phyloP scores from a whole-genome alignment of 2,888 invertebrate species.

The Diarsia brunnea region DNA sequence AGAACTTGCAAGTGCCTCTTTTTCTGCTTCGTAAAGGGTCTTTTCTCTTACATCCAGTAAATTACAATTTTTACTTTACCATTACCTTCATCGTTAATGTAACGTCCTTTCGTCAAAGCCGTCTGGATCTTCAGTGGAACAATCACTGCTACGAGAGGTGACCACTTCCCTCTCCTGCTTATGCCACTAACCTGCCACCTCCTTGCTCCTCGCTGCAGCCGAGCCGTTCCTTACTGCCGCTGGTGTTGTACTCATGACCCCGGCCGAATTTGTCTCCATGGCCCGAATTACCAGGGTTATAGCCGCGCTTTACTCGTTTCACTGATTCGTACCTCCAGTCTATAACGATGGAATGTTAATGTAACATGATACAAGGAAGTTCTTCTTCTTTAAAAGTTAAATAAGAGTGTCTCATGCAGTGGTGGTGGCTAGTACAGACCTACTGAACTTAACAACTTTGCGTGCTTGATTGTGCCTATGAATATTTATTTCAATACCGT shows the following conservation, averaged over 20 bases:
- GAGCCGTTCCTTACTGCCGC: constrained; percentile 71
- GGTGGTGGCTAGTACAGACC: background rate
- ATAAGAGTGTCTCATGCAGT: background rate
- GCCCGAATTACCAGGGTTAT: constrained; percentile 69
- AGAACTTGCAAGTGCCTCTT: no score
- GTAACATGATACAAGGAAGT: background rate
- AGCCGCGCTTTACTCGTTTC: constrained; percentile 73
- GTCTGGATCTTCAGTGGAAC: background rate
- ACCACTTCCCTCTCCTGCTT: background rate
- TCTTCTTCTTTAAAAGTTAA: background rate
- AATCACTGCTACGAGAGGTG: background rate
- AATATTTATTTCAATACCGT: background rate
- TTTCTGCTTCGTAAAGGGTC: no score
- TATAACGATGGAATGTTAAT: background rate
- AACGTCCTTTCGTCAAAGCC: no score
- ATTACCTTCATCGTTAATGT: no score
- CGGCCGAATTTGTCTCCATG: constrained; percentile 67
- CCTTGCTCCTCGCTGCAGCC: constrained; percentile 68
- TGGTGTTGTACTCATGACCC: constrained; percentile 76
- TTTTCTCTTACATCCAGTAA: no score
- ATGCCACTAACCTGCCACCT: constrained; percentile 47
- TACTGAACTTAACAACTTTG: background rate
- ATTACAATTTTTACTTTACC: no score
- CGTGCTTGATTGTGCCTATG: background rate
- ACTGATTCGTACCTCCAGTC: constrained; percentile 64